phyloP scores from a whole-genome alignment of 2,888 invertebrate genomes.

The Amphipyra tragopoginis region DNA sequence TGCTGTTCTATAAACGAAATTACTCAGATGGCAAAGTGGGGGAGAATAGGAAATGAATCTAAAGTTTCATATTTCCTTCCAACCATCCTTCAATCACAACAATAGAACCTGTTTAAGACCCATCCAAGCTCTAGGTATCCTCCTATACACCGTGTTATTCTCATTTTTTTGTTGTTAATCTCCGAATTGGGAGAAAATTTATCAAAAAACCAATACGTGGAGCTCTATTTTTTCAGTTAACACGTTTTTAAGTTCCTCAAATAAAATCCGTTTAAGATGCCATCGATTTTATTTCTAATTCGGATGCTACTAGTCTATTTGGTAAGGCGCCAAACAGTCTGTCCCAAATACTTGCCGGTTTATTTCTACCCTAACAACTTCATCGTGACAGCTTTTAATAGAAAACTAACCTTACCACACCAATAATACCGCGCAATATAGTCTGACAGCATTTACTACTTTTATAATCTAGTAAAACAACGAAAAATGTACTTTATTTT shows the following conservation, averaged over 20 bases:
- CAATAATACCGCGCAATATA: conserved; percentile 15
- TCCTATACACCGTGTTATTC: too few relatives aligned
- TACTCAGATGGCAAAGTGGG: too few relatives aligned
- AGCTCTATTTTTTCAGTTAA: not conserved
- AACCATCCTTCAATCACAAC: too few relatives aligned
- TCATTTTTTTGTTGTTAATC: too few relatives aligned
- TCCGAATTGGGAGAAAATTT: too few relatives aligned
- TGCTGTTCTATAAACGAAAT: too few relatives aligned
- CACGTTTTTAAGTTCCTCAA: not conserved
- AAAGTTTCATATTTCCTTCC: too few relatives aligned
- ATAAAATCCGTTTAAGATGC: conserved; percentile 32
- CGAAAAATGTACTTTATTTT: conserved; percentile 18
- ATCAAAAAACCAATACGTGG: too few relatives aligned
- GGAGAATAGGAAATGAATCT: too few relatives aligned
- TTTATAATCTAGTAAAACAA: conserved; percentile 10
- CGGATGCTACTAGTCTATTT: conserved; percentile 61
- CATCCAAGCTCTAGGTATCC: too few relatives aligned
- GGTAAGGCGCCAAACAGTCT: conserved; percentile 82
- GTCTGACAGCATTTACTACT: conserved; percentile 1
- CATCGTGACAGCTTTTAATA: conserved; percentile 9
- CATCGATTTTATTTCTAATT: conserved; percentile 57
- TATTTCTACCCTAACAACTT: conserved; percentile 54
- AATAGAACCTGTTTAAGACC: too few relatives aligned
- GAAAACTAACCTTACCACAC: conserved; percentile 14
- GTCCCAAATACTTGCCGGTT: conserved; percentile 72